Conservation (phyloP, 2,797 vertebrate genomes). For the Macrochelys suwanniensis region DNA sequence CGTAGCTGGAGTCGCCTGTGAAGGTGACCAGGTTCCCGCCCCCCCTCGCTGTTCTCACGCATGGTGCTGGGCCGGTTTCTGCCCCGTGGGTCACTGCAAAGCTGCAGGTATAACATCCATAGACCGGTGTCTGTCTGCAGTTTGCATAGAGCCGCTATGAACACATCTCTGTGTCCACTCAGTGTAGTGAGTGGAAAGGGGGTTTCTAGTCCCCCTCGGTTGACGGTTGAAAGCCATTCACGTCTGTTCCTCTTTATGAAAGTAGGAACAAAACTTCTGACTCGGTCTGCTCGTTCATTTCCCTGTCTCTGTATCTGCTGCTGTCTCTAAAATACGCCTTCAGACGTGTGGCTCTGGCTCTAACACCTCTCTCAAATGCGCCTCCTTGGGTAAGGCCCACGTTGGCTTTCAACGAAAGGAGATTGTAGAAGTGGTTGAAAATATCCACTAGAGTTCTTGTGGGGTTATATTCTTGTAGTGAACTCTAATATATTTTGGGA, state of each 20-base stretch:
- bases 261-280: rapidly evolving
- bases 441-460: rapidly evolving
- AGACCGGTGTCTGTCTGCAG: neutral
- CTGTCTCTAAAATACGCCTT: rapidly evolving
- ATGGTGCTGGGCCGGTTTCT: neutral
- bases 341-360: rapidly evolving
- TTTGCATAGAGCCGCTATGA: rapidly evolving
- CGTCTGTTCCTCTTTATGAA: rapidly evolving
- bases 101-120: rapidly evolving
- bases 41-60: neutral
- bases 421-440: neutral
- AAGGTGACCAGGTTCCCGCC: neutral
- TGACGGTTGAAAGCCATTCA: neutral
- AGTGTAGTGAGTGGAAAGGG: too few species aligned
- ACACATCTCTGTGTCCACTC: neutral
- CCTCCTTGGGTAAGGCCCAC: rapidly evolving
- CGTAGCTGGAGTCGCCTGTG: neutral
- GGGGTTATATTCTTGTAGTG: neutral
- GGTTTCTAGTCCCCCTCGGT: too few species aligned
- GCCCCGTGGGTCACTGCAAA: neutral
- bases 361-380: rapidly evolving
- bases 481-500: rapidly evolving
- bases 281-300: rapidly evolving
- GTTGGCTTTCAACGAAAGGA: neutral
- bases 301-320: rapidly evolving